These are phyloP conservation scores for Gymnothorax reevesii DNA, from an alignment of 2,797 vertebrate species.

Conservation along the genomic window DNA sequence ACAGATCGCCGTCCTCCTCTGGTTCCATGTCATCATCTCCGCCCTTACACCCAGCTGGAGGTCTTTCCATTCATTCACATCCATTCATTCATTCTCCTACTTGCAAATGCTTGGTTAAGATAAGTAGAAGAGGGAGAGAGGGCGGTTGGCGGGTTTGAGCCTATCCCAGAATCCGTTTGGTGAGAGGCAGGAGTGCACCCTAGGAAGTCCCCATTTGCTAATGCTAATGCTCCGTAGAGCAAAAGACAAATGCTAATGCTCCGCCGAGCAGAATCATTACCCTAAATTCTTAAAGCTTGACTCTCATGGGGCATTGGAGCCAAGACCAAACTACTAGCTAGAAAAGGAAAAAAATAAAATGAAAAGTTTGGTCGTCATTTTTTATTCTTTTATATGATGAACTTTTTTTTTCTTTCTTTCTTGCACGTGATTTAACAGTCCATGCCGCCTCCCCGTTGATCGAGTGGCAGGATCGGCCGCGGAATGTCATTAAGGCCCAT, in stretches of 20 bases:
- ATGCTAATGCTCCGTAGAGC: no score
- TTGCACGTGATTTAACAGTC: not conserved
- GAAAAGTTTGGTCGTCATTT: slow-evolving; percentile 24
- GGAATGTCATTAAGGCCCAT: slow-evolving; percentile 47
- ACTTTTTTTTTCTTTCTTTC: not conserved
- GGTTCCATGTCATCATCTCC: not conserved
- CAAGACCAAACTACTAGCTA: not conserved
- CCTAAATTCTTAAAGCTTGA: slow-evolving; percentile 1
- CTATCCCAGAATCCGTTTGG: no score
- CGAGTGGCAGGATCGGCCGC: slow-evolving; percentile 39
- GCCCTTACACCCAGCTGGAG: not conserved
- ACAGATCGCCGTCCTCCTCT: slow-evolving; percentile 23
- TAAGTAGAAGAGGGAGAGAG: no score
- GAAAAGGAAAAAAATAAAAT: slow-evolving; percentile 27
- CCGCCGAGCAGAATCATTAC: not conserved
- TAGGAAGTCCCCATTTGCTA: no score
- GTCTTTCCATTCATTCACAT: no score
- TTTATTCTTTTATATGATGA: not conserved
- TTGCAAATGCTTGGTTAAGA: no score
- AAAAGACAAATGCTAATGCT: not conserved
- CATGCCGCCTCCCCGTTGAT: slow-evolving; percentile 32
- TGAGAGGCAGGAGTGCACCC: no score
- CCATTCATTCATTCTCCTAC: no score
- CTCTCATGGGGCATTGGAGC: not conserved
- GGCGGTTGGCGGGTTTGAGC: no score